A percentile compares a stretch with the other conserved stretches of the same genome.
Conservation (phyloP, 2,113 vertebrate species). For the Otocyon megalotis region DNA sequence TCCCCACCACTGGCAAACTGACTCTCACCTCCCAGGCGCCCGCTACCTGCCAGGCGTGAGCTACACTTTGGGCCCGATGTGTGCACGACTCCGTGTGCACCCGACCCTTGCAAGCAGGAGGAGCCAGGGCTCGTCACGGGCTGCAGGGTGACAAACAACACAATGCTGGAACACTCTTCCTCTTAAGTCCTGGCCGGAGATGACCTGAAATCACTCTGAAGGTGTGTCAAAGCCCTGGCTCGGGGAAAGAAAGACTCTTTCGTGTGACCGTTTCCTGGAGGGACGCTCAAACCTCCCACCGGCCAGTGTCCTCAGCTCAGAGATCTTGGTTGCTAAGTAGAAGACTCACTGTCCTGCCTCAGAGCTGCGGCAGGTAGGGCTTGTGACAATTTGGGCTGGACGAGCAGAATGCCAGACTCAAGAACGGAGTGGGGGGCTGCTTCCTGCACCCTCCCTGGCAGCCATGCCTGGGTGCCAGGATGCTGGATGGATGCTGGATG, state of each 20-base stretch:
- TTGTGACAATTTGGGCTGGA: rapidly evolving
- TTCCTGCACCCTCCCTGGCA: not conserved
- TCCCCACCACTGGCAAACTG: not conserved
- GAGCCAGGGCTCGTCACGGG: rapidly evolving
- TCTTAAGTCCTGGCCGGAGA: not conserved
- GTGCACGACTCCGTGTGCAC: rapidly evolving
- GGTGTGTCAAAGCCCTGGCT: rapidly evolving
- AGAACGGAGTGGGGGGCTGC: not conserved
- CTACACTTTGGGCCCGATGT: rapidly evolving
- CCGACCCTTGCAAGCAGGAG: not conserved
- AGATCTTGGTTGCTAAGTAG: not conserved
- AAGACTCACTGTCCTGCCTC: rapidly evolving
- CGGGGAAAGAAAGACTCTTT: rapidly evolving
- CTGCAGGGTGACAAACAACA: rapidly evolving
- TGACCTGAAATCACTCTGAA: not conserved
- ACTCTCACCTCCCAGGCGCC: not conserved
- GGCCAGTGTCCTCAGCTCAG: rapidly evolving
- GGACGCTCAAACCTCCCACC: not conserved
- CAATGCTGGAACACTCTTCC: rapidly evolving
- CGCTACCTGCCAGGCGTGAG: rapidly evolving
- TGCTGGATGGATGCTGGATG: too few species aligned
- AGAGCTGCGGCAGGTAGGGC: rapidly evolving
- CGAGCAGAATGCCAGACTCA: rapidly evolving
- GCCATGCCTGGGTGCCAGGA: rapidly evolving
- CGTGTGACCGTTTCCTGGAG: not conserved